These are phyloP conservation scores for Graphium colonna DNA, from an alignment of 2,888 invertebrate species.

Conservation along the genomic window DNA sequence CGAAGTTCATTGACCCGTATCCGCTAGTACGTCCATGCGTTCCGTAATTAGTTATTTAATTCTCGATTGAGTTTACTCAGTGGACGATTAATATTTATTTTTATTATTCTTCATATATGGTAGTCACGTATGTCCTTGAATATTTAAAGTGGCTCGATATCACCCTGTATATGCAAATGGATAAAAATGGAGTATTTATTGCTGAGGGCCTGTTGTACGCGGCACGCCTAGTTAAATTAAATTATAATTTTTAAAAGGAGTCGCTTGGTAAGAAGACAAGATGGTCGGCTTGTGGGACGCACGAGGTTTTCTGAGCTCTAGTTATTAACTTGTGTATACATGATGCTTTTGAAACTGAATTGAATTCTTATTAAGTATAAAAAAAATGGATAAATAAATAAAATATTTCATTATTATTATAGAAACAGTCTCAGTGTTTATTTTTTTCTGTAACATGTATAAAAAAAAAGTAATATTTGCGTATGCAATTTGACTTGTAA, in stretches of 20 bases:
- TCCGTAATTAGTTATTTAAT: no score
- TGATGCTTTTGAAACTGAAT: slow-evolving; percentile 76
- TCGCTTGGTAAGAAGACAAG: slow-evolving; percentile 70
- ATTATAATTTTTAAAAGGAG: slow-evolving; percentile 65
- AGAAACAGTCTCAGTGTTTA: slow-evolving; percentile 77
- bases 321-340: slow-evolving; percentile 75
- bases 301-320: slow-evolving; percentile 66
- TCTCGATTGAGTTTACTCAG: no score
- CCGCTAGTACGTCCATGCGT: no score
- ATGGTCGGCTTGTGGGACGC: slow-evolving; percentile 62
- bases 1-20: no score
- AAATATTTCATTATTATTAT: slow-evolving; percentile 74
- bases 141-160: no score
- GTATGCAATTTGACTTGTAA: slow-evolving; percentile 75
- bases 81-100: no score
- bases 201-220: slow-evolving; percentile 44
- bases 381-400: slow-evolving; percentile 41
- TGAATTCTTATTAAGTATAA: slow-evolving; percentile 78
- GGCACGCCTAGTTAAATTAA: slow-evolving; percentile 44
- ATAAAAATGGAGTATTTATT: slow-evolving; percentile 31
- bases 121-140: no score
- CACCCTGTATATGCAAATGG: slow-evolving; percentile 33
- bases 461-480: slow-evolving; percentile 45
- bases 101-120: no score
- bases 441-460: slow-evolving; percentile 70